A percentile compares a stretch with the other conserved stretches of the same genome.
phyloP scores from a whole-genome alignment of 1,140 invertebrate genomes.

The Heliconius eleuchia region DNA sequence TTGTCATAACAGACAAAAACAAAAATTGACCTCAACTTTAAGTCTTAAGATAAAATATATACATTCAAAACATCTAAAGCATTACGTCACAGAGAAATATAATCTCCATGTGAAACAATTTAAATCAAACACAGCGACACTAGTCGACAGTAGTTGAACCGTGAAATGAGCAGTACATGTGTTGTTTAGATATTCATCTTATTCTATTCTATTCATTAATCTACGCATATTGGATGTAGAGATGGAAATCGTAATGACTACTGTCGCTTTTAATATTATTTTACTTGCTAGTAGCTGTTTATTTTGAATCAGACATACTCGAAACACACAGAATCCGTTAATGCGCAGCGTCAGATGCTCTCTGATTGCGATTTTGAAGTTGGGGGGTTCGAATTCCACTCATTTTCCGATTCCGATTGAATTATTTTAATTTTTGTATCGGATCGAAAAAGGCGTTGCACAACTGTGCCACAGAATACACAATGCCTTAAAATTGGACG shows the following conservation, averaged over 20 bases:
- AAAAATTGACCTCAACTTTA: too few relatives aligned
- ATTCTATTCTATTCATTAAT: not conserved
- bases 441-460: too few relatives aligned
- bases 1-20: too few relatives aligned
- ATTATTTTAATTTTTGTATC: too few relatives aligned
- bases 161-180: constrained; percentile 17
- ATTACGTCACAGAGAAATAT: not conserved
- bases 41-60: too few relatives aligned
- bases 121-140: not conserved
- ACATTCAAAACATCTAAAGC: not conserved
- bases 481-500: too few relatives aligned
- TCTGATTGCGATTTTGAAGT: too few relatives aligned
- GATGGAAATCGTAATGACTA: not conserved
- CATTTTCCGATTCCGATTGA: too few relatives aligned
- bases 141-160: not conserved
- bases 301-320: not conserved
- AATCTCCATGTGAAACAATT: not conserved
- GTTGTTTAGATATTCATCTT: constrained; percentile 3
- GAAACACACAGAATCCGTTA: too few relatives aligned
- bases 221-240: not conserved
- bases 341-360: too few relatives aligned
- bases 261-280: not conserved
- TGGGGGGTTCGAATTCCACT: too few relatives aligned
- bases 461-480: too few relatives aligned
- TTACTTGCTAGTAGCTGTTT: not conserved